Evolutionary conservation across 37 sponge, comb jelly and placozoan genomes (phyloP), one percentile per base, ranked within the genome.

Genomic region (Amphimedon queenslandica): DNA sequence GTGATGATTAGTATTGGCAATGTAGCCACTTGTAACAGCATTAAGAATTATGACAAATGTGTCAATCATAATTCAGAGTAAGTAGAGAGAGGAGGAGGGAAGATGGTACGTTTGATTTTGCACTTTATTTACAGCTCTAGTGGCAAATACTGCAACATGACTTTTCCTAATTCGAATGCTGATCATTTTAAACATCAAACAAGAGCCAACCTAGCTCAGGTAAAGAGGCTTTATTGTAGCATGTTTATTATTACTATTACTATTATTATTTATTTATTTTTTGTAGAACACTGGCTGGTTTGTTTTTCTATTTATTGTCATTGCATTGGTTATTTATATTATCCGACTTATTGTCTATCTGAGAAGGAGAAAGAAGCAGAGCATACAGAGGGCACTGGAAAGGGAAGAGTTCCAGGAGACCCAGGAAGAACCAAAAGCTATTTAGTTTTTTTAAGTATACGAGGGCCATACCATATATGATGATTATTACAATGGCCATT

Each of bases 221-320:
- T n/a, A 8, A 67, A 20, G 8, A 5, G 8, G 8, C 71, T 16
- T 43, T 43, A 43, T 32, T 40, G 51, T 70, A 67, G 13, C 11
- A 43, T 42, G n/a, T 70, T 40, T 40, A 42, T 24, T 33, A 40
- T 23, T 3, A 24, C 38, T 42, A 70, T 70, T 43, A 42, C 27
- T 70, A 47, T 13, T 18, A 47, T 47, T 18, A 47, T 47, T 60
- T 60, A 25, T n/a, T 60, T 25, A 56, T 10, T 4, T 58, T 68
- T n/a, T 67, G 36, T 25, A 84, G 85, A 72, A 33, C 41, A 58
- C 79, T 30, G 79, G 79, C 25, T 84, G 85, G 85, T 61, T 84
- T 5, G 40, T 58, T 18, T 72, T 77, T 55, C 36, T 78, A 33
- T 84, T 84, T 61, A 2, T 78, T 28, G 37, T 78, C 29, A 31